Evolutionary conservation across 2,888 invertebrate species (phyloP).

Genomic region (Bruchidius siliquastri): DNA sequence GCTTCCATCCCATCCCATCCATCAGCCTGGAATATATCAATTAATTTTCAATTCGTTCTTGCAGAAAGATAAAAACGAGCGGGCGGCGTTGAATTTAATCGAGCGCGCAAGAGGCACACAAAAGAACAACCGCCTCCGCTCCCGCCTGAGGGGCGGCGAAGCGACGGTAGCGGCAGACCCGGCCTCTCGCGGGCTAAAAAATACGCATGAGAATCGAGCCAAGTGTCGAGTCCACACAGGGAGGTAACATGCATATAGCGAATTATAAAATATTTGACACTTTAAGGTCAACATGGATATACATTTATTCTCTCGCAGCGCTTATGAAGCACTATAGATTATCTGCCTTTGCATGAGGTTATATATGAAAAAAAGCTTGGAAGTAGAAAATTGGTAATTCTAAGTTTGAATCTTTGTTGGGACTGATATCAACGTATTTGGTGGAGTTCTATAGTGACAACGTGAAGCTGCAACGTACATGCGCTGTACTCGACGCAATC

Average conservation of each 20-base stretch:
- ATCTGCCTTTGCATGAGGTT: too few species aligned
- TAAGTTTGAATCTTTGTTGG: too few species aligned
- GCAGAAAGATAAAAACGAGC: background rate
- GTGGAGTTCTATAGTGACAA: too few species aligned
- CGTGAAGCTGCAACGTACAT: too few species aligned
- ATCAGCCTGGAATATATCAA: background rate
- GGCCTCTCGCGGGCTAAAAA: background rate
- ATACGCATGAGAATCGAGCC: background rate
- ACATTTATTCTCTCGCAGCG: too few species aligned
- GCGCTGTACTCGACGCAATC: too few species aligned
- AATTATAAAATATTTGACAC: too few species aligned
- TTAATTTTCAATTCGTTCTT: background rate
- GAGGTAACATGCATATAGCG: background rate
- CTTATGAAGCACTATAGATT: too few species aligned
- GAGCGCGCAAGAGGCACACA: background rate
- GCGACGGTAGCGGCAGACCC: background rate
- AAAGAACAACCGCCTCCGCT: background rate
- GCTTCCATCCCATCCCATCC: background rate
- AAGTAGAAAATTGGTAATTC: too few species aligned
- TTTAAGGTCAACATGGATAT: too few species aligned
- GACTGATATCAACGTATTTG: too few species aligned
- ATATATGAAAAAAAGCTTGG: too few species aligned
- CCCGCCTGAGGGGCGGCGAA: background rate
- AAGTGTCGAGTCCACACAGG: background rate
- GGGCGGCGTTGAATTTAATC: background rate